Conservation (phyloP, 2,888 invertebrate genomes). For the Halocaridina rubra region DNA sequence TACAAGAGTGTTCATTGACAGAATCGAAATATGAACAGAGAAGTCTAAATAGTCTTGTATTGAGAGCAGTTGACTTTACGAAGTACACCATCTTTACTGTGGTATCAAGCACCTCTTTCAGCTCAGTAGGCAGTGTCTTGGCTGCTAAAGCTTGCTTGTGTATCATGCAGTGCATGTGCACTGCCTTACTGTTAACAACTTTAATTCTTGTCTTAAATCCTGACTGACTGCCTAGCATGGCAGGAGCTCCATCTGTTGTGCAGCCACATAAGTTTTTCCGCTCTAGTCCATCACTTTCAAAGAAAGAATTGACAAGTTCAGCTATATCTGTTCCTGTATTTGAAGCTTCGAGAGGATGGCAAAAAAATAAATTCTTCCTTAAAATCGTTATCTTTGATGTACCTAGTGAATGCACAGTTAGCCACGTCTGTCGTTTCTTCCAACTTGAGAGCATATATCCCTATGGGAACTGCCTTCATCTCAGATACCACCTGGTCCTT, state of each 20-base stretch:
- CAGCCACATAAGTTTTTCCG: slow-evolving; percentile 2
- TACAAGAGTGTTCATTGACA: too few relatives aligned
- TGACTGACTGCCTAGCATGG: slow-evolving; percentile 16
- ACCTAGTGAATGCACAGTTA: background rate
- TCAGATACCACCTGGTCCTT: too few relatives aligned
- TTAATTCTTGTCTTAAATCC: slow-evolving; percentile 19
- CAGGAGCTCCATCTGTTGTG: slow-evolving; percentile 2
- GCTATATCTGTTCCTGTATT: background rate
- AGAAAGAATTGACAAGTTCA: background rate
- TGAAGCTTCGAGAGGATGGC: background rate
- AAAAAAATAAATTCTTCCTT: background rate
- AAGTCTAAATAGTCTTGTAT: background rate
- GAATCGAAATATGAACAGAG: background rate
- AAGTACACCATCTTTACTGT: slow-evolving; percentile 9
- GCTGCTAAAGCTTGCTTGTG: slow-evolving; percentile 17
- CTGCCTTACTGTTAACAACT: slow-evolving; percentile 2
- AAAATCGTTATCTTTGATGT: background rate
- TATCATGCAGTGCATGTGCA: slow-evolving; percentile 11
- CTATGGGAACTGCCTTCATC: too few relatives aligned
- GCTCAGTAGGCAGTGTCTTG: slow-evolving; percentile 31
- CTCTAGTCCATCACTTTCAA: background rate
- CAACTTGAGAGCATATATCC: too few relatives aligned
- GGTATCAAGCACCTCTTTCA: slow-evolving; percentile 16
- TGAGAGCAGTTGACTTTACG: background rate
- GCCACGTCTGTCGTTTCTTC: too few relatives aligned